Evolutionary conservation across 1,140 invertebrate species (phyloP).

Genomic region (Trachelipus rathkii): DNA sequence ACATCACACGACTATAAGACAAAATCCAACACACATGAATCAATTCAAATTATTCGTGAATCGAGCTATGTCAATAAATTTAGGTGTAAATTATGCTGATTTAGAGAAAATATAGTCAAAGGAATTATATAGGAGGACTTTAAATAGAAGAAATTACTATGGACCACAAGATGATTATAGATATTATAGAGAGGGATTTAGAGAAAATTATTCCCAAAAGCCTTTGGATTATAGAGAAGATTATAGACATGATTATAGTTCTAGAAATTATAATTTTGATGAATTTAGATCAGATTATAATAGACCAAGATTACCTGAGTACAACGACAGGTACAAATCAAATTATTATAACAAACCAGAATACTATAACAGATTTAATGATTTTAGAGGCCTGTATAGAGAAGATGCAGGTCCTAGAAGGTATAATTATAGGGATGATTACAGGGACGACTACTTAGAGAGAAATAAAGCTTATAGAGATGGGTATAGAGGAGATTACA

Average conservation of each 20-base stretch:
- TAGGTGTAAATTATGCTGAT: not conserved
- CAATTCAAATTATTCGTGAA: not conserved
- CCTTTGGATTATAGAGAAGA: constrained; percentile 1
- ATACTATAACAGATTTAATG: not conserved
- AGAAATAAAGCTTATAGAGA: not conserved
- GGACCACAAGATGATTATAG: not conserved
- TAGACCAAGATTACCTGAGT: not conserved
- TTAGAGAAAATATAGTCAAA: not conserved
- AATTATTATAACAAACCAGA: not conserved
- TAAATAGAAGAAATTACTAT: not conserved
- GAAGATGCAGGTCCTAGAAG: not conserved
- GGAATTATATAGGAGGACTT: not conserved
- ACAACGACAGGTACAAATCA: not conserved
- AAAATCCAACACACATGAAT: no score
- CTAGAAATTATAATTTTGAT: not conserved
- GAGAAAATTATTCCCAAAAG: not conserved
- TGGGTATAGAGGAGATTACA: not conserved
- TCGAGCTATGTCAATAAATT: not conserved
- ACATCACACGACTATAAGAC: not conserved
- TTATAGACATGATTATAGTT: not conserved
- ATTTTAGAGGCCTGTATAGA: not conserved
- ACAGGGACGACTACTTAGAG: not conserved
- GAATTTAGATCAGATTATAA: not conserved
- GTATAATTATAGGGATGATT: not conserved
- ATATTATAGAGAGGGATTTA: not conserved